Evolutionary conservation across 1,140 invertebrate species (phyloP).

Genomic region (Eufriesea mexicana): DNA sequence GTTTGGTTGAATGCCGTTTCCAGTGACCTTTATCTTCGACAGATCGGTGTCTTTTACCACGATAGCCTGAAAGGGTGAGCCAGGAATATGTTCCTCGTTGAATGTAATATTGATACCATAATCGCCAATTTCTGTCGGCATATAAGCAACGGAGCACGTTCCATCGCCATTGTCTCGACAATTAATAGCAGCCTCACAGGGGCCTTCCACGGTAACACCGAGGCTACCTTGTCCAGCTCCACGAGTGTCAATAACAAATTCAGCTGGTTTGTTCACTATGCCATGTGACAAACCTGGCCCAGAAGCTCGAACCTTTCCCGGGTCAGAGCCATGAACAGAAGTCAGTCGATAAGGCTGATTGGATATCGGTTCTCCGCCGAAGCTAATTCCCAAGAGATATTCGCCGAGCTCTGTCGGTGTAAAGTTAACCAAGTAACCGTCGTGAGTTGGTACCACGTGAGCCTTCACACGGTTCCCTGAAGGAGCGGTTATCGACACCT

Average conservation of each 20-base stretch:
- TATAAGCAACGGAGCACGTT: conserved; percentile 91
- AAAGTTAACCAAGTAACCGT: conserved; percentile 91
- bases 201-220: conserved; percentile 91
- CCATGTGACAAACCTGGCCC: conserved; percentile 89
- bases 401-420: conserved; percentile 92
- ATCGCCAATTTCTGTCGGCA: conserved; percentile 90
- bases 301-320: conserved; percentile 86
- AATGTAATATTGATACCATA: conserved; percentile 93
- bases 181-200: conserved; percentile 91
- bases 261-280: conserved; percentile 86
- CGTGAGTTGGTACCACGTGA: conserved; percentile 89
- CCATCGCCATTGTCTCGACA: conserved; percentile 92
- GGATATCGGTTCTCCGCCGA: conserved; percentile 87
- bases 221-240: conserved; percentile 89
- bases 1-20: conserved; percentile 89
- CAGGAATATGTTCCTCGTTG: conserved; percentile 89
- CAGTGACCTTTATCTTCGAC: conserved; percentile 87
- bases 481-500: conserved; percentile 89
- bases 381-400: conserved; percentile 88
- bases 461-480: conserved; percentile 88
- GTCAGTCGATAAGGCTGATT: conserved; percentile 86
- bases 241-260: conserved; percentile 91
- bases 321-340: conserved; percentile 86
- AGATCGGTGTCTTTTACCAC: conserved; percentile 85
- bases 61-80: conserved; percentile 89